phyloP scores from a whole-genome alignment of 2,113 vertebrate genomes.

The Syngnathus typhle region DNA sequence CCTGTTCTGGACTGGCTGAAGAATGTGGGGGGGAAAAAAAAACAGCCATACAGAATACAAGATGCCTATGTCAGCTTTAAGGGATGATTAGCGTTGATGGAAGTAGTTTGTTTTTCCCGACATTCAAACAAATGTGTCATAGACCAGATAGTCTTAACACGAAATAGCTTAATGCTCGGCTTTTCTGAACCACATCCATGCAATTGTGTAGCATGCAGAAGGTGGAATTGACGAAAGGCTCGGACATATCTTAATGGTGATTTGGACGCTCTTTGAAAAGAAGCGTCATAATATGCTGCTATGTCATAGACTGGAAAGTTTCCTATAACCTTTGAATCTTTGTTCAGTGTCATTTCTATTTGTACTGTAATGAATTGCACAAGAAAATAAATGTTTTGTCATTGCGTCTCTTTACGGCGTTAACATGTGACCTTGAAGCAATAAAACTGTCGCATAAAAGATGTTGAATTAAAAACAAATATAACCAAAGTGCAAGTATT shows the following conservation, averaged over 20 bases:
- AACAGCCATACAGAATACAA: slow-evolving; percentile 37
- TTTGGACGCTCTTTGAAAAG: slow-evolving; percentile 38
- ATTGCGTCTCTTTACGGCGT: slow-evolving; percentile 22
- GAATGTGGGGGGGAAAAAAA: slow-evolving; percentile 46
- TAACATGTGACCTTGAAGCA: not conserved
- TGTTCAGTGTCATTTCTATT: slow-evolving; percentile 43
- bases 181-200: slow-evolving; percentile 45
- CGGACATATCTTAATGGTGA: slow-evolving; percentile 44
- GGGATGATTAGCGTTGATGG: slow-evolving; percentile 46
- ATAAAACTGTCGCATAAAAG: not conserved
- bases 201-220: slow-evolving; percentile 43
- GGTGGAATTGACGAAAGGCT: slow-evolving; percentile 27
- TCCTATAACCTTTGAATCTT: slow-evolving; percentile 50
- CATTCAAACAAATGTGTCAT: slow-evolving; percentile 45
- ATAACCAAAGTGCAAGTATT: not conserved
- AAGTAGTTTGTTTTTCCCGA: slow-evolving; percentile 30
- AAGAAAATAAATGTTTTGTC: slow-evolving; percentile 62
- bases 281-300: slow-evolving; percentile 68
- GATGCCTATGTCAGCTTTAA: slow-evolving; percentile 54
- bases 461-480: not conserved
- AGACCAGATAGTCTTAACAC: slow-evolving; percentile 43
- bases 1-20: slow-evolving; percentile 29
- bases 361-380: slow-evolving; percentile 67
- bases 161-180: slow-evolving; percentile 37
- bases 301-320: slow-evolving; percentile 62